These are phyloP conservation scores for Pseudomyrmex flavicornis DNA, from an alignment of 1,140 invertebrate genomes.

Conservation along the genomic window DNA sequence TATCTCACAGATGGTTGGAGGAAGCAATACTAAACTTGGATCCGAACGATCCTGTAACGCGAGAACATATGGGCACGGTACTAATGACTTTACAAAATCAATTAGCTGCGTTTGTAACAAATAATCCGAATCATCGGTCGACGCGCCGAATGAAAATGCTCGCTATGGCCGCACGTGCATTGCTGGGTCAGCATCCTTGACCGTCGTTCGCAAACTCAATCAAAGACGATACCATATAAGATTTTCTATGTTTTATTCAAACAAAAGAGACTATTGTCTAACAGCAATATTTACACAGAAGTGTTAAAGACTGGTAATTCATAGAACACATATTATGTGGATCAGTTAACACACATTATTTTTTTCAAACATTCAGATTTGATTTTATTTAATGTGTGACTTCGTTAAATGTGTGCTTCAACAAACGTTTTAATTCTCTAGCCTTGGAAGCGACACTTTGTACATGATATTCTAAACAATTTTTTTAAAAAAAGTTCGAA, in stretches of 20 bases:
- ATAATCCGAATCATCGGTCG: conserved; percentile 89
- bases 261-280: conserved; percentile 49
- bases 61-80: conserved; percentile 93
- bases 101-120: conserved; percentile 89
- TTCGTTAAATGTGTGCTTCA: conserved; percentile 14
- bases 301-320: conserved; percentile 70
- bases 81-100: conserved; percentile 91
- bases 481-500: too few relatives aligned
- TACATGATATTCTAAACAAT: too few relatives aligned
- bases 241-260: conserved; percentile 69
- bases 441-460: too few relatives aligned
- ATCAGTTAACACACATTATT: conserved; percentile 28
- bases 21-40: conserved; percentile 95
- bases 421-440: background rate
- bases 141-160: conserved; percentile 91
- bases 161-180: conserved; percentile 90
- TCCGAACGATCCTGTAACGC: conserved; percentile 90
- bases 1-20: conserved; percentile 90
- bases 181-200: conserved; percentile 82
- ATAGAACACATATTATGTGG: conserved; percentile 48
- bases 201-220: conserved; percentile 23
- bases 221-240: conserved; percentile 53
- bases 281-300: conserved; percentile 66
- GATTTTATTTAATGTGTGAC: conserved; percentile 42
- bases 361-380: conserved; percentile 29